Base-by-base conservation (phyloP, 2,888 invertebrate species). In the Hyposoter dolosus region DNA sequence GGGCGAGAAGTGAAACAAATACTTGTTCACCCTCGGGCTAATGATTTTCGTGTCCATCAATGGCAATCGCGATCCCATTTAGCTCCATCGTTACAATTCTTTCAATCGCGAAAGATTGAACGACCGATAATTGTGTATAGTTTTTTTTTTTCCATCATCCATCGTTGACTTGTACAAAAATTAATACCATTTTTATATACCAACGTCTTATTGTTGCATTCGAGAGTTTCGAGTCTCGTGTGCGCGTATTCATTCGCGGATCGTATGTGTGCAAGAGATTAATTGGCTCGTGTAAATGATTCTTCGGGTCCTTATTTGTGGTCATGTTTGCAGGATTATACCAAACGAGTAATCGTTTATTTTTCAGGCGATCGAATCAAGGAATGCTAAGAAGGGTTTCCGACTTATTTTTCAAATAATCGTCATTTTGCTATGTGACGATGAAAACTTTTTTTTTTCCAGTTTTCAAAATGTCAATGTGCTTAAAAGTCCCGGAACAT, bases 11-110 rank as follows among this genome's bases (percentile, higher is more conserved):
- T 9, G 40, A 72, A 17, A 40, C 23, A 23, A 77, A 68, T 77
- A n/a, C 50, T 43, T 43, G 53, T 53, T 6, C 68, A 68, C 53
- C 78, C 68, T 17, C 50, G 19, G 68, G 68, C 78, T 43, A 78
- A 56, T 17, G 4, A 78, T 78, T 77, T 65, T 77, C 28, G 43
- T 68, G 68, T 28, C 78, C 78, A 23, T 43, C 68, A 23, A 68
- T 78, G 68, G 66, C 53, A 56, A 68, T 66, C 43, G 15, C 77
- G 43, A 68, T 78, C 56, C 68, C 40, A 43, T 78, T 56, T 12
- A 23, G 28, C 45, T 56, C 28, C 12, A 7, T 35, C 65, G 65
- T 65, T 63, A 40, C 35, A 47, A 63, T 66, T 50, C 23, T 35
- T 32, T 45, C 56, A 9, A 71, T 12, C 15, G 23, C 15, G 40